phyloP scores from a whole-genome alignment of 2,797 vertebrate species.

The Sciurus carolinensis region DNA sequence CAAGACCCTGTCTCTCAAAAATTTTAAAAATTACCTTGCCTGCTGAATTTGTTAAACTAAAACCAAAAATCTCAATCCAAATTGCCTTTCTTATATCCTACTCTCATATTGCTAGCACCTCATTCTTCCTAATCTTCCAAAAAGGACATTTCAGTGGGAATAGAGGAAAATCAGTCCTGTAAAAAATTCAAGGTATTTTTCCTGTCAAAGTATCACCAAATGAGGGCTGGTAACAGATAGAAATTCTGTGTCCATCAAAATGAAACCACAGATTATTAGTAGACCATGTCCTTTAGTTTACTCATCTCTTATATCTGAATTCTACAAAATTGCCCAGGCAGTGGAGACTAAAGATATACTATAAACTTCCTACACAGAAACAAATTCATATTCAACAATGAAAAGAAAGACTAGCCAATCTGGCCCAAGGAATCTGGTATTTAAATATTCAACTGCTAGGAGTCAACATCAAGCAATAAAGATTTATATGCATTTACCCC shows the following conservation, averaged over 20 bases:
- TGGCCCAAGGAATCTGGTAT: neutral
- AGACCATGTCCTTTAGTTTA: neutral
- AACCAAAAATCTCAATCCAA: conserved; percentile 59
- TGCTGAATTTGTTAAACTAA: conserved; percentile 20
- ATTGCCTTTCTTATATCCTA: neutral
- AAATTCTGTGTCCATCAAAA: conserved; percentile 17
- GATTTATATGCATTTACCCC: neutral
- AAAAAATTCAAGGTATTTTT: conserved; percentile 51
- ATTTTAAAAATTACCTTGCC: neutral
- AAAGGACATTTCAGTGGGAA: neutral
- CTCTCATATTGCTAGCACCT: conserved; percentile 7
- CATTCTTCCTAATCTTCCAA: neutral
- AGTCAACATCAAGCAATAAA: neutral
- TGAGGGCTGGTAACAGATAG: neutral
- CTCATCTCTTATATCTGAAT: conserved; percentile 31
- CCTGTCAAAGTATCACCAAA: neutral
- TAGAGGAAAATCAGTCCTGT: neutral
- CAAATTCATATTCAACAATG: neutral
- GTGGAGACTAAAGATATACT: conserved; percentile 38
- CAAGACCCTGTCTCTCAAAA: neutral
- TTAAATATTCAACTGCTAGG: conserved; percentile 18
- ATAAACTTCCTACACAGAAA: conserved; percentile 3
- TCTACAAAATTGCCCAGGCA: conserved; percentile 33
- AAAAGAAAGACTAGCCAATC: neutral
- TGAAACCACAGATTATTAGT: neutral